A percentile compares a stretch with the other conserved stretches of the same genome.
These are phyloP conservation scores for Saturnia pavonia DNA, from an alignment of 2,888 invertebrate genomes.

Conservation along the genomic window DNA sequence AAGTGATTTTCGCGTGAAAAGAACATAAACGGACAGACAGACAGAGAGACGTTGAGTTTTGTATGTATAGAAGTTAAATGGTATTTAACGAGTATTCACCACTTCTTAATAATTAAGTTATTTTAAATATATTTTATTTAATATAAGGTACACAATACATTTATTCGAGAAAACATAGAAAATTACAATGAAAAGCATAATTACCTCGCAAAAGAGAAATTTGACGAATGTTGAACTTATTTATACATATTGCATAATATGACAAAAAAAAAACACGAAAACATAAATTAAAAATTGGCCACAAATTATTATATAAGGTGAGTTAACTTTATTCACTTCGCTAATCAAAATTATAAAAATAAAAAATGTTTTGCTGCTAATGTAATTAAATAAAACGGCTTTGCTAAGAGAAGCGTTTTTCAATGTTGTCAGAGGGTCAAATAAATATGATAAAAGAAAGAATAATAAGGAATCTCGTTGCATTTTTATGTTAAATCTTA, in stretches of 20 bases:
- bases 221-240: background rate
- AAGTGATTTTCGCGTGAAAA: too few species aligned
- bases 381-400: background rate
- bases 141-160: background rate
- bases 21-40: too few species aligned
- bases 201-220: background rate
- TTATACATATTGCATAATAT: background rate
- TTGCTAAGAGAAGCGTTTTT: background rate
- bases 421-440: slow-evolving; percentile 5
- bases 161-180: background rate
- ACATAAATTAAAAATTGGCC: background rate
- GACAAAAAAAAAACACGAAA: background rate
- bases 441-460: slow-evolving; percentile 29
- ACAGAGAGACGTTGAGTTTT: too few species aligned
- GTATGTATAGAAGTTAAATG: too few species aligned
- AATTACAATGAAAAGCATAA: background rate
- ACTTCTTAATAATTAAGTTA: background rate
- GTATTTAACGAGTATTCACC: background rate
- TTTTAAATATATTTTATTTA: background rate
- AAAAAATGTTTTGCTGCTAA: too few species aligned
- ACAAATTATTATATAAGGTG: too few species aligned
- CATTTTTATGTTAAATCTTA: slow-evolving; percentile 70
- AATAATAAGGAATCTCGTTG: slow-evolving; percentile 45
- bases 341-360: too few species aligned
- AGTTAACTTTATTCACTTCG: too few species aligned